Base-by-base conservation (phyloP, 2,113 vertebrate species). In the Misgurnus anguillicaudatus region DNA sequence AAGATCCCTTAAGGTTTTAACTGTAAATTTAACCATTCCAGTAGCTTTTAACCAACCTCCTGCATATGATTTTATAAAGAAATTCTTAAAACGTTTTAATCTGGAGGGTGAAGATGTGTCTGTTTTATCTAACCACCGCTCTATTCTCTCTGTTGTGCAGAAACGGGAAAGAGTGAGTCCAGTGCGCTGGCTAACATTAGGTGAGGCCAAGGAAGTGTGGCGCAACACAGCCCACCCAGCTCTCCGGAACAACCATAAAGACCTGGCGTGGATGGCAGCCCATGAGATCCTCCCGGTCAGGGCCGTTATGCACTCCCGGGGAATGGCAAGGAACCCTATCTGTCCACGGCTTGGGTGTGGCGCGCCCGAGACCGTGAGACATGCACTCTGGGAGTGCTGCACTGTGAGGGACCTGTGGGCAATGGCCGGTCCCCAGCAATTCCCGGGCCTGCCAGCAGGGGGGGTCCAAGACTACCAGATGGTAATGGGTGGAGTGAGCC, bases 381-480 rank as follows among this genome's bases (percentile, higher is more conserved):
- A 68, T 41, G 53, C 64, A 42, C 64, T 71, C 47, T 80, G 75
- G 78, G 64, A 75, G 75, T 71, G 70, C 75, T n/a, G 74, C 0
- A 64, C 24, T 6, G 70, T 63, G 10, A 2, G 53, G 64, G 62
- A 80, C 80, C 77, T 68, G 80, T 85, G 80, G 76, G 42, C 55
- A 38, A 9, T 0, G 9, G 69, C 62, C 7, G 36, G 72, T 58
- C 76, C 69, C 70, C 55, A 69, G 64, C 8, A 42, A 55, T 75
- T 48, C 79, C 66, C 62, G 70, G 42, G 57, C 70, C 48, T 75
- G 48, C 51, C 70, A 67, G 19, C 39, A 53, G 24, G 65, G 66
- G 64, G 73, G 74, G 73, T 63, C 73, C 55, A 9, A 0, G 39
- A 31, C 31, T 78, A 68, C 38, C 17, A 6, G 51, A n/a, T 58